phyloP scores from a whole-genome alignment of 2,888 invertebrate species.

The Xestobium rufovillosum region DNA sequence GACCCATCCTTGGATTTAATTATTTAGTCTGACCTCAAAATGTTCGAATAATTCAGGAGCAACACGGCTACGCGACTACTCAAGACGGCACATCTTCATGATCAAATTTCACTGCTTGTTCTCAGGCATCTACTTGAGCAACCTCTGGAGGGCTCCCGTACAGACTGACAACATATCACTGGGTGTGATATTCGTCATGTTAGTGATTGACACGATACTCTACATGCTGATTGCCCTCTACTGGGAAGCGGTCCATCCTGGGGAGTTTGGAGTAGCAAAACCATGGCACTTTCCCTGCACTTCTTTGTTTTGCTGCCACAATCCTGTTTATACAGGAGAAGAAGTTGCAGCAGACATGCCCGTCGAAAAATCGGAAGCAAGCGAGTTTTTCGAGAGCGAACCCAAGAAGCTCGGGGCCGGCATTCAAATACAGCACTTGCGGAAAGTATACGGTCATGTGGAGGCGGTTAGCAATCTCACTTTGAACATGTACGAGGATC shows the following conservation, averaged over 20 bases:
- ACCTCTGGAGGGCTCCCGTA: slow-evolving; percentile 51
- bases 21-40: no score
- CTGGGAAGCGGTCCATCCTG: slow-evolving; percentile 1
- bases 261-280: slow-evolving; percentile 23
- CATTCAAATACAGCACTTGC: slow-evolving; percentile 49
- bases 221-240: slow-evolving; percentile 63
- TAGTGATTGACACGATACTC: slow-evolving; percentile 57
- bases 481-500: slow-evolving; percentile 80
- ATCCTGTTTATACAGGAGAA: slow-evolving; percentile 39
- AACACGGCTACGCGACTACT: no score
- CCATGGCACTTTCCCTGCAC: slow-evolving; percentile 41
- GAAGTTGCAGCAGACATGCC: slow-evolving; percentile 5
- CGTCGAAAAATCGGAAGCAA: slow-evolving; percentile 12
- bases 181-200: slow-evolving; percentile 60
- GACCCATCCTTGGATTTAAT: no score
- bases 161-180: slow-evolving; percentile 59
- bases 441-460: slow-evolving; percentile 52
- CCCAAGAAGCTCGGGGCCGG: slow-evolving; percentile 45
- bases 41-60: no score
- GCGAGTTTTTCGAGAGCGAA: slow-evolving; percentile 46
- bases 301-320: slow-evolving; percentile 48
- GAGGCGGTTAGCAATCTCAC: slow-evolving; percentile 61
- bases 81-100: no score
- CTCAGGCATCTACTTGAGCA: slow-evolving; percentile 56
- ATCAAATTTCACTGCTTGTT: no score